Conservation (phyloP, 2,113 vertebrate genomes). For the Sinocyclocheilus grahami region DNA sequence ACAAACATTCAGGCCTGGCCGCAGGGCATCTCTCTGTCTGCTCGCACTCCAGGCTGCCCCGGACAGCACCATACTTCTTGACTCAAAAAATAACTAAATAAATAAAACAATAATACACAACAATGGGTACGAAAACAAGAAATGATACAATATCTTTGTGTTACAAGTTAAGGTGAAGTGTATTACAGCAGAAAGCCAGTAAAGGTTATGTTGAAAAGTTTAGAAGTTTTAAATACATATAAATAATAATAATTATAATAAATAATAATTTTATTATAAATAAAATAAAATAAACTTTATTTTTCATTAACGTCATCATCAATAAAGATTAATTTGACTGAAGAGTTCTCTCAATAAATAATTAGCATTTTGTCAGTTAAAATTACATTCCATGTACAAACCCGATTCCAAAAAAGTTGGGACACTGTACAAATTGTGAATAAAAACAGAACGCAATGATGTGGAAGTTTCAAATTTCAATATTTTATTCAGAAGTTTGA, state of each 20-base stretch:
- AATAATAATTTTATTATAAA: too few relatives aligned
- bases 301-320: neutral
- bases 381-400: neutral
- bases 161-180: neutral
- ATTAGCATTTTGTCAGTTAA: neutral
- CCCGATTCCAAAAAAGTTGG: too few relatives aligned
- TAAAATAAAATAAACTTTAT: neutral
- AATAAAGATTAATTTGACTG: neutral
- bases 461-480: too few relatives aligned
- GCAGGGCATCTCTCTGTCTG: conserved; percentile 27
- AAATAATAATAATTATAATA: too few relatives aligned
- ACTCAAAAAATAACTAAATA: neutral
- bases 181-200: neutral
- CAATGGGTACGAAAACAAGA: neutral
- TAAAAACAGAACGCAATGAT: too few relatives aligned
- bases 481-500: too few relatives aligned
- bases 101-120: neutral
- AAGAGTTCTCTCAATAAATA: neutral
- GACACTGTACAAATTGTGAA: too few relatives aligned
- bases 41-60: neutral
- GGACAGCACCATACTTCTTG: neutral
- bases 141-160: neutral
- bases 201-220: neutral
- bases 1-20: conserved; percentile 36
- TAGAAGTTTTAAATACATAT: too few relatives aligned